Evolutionary conservation across 2,888 invertebrate genomes (phyloP), one percentile per base, ranked within the genome.

Genomic region (Diarsia dahlii): DNA sequence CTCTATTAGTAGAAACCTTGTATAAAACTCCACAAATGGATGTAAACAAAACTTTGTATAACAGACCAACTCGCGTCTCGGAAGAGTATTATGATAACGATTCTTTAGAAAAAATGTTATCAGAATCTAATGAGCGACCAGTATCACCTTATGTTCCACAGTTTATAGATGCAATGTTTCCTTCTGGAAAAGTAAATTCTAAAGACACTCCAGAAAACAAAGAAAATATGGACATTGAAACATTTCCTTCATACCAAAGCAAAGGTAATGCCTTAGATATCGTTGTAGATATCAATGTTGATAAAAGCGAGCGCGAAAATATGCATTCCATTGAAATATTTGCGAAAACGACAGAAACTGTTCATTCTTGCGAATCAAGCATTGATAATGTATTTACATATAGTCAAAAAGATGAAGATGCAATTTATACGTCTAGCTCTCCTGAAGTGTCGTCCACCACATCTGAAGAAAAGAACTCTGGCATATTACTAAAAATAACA

Each of bases 361-460:
- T 90, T 23, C 87, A 91, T 86, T 92, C 93, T n/a, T 92, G 91
- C 78, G 94, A 94, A 85, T 92, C 93, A 5, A 94, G 90, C 81
- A 80, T 91, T 68, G 92, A 94, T 85, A 88, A 91, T 82, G 89
- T 91, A 48, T 90, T 92, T 80, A 84, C 89, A 67, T 91, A 90
- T 79, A 88, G 87, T 65, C 82, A 90, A 64, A 89, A 86, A 78
- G 90, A 89, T 67, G 90, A 90, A 72, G 88, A 84, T 79, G 71
- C 78, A 39, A 86, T 82, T 76, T 91, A 89, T 83, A 88, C 89
- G 52, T 93, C 94, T 67, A 95, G 95, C 88, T 96, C 96, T 9
- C 95, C 96, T 10, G 96, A 96, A 92, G 96, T 96, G 20, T 95
- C 96, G 9, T 96, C 96, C 34, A 96, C 96, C 28, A 96, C 96